A percentile compares a stretch with the other conserved stretches of the same genome.
These are phyloP conservation scores for Drosophila carrolli DNA, from an alignment of 1,140 invertebrate genomes.

Conservation along the genomic window DNA sequence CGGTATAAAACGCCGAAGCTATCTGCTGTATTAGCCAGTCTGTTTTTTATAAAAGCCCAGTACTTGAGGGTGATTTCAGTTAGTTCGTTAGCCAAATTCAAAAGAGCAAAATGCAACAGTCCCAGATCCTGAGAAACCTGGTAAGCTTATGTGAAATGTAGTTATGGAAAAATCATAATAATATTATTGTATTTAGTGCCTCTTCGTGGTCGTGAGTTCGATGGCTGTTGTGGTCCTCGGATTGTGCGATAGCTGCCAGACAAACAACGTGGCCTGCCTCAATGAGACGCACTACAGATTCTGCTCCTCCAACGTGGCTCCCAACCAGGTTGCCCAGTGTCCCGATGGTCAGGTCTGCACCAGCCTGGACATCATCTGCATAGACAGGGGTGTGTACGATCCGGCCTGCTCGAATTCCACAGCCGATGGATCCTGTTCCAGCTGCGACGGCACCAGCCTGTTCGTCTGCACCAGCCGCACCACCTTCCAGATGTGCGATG, in stretches of 20 bases:
- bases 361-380: constrained; percentile 11
- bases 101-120: constrained; percentile 42
- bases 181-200: constrained; percentile 17
- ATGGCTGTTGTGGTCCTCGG: constrained; percentile 7
- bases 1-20: constrained; percentile 30
- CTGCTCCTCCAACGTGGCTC: constrained; percentile 28
- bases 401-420: neutral
- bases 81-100: constrained; percentile 54
- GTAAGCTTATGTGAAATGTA: constrained; percentile 22
- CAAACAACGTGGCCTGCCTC: constrained; percentile 41
- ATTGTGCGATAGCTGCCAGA: constrained; percentile 42
- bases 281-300: constrained; percentile 55
- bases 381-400: neutral
- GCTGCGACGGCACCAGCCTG: constrained; percentile 35
- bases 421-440: constrained; percentile 28
- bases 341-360: constrained; percentile 52
- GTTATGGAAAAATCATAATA: neutral
- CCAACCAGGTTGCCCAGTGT: constrained; percentile 13
- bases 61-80: constrained; percentile 12
- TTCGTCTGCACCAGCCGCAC: constrained; percentile 75
- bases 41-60: constrained; percentile 55
- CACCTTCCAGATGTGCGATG: constrained; percentile 64
- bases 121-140: constrained; percentile 37
- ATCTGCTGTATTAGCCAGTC: constrained; percentile 15
- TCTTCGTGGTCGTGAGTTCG: constrained; percentile 16